These are phyloP conservation scores for Eupithecia exiguata DNA, from an alignment of 2,888 invertebrate species.

Conservation along the genomic window DNA sequence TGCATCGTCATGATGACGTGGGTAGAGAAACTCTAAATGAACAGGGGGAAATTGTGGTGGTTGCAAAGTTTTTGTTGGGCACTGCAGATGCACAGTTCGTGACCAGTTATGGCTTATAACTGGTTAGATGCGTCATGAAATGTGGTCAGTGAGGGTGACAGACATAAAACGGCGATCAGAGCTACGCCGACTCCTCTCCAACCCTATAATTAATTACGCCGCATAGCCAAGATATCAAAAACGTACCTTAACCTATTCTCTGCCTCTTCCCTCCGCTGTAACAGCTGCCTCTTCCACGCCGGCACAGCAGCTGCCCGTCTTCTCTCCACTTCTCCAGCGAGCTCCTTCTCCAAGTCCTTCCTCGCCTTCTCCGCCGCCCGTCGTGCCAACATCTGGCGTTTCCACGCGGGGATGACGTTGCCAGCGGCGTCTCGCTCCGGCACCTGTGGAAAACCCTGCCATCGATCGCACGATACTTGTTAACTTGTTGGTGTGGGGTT, in stretches of 20 bases:
- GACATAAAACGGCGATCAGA: too few relatives aligned
- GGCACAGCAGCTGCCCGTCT: constrained; percentile 94
- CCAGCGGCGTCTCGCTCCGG: constrained; percentile 95
- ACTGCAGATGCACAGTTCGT: too few relatives aligned
- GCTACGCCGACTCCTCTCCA: not conserved
- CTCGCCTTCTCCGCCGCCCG: constrained; percentile 97
- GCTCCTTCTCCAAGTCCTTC: constrained; percentile 94
- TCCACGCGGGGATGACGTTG: constrained; percentile 96
- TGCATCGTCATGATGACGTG: not conserved
- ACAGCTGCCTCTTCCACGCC: constrained; percentile 95
- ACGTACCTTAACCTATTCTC: constrained; percentile 90
- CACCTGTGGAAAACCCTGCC: constrained; percentile 86
- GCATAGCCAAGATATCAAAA: constrained; percentile 20
- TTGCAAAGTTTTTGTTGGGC: too few relatives aligned
- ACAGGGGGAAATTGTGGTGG: too few relatives aligned
- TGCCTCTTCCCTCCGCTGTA: constrained; percentile 91
- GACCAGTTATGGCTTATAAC: too few relatives aligned
- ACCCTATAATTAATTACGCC: not conserved
- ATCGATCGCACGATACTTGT: constrained; percentile 66
- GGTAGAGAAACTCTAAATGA: too few relatives aligned
- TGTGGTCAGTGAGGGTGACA: not conserved
- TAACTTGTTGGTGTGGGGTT: constrained; percentile 41
- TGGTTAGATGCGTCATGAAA: too few relatives aligned
- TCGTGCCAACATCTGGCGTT: constrained; percentile 96
- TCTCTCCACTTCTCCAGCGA: constrained; percentile 92